phyloP scores from a whole-genome alignment of 2,888 invertebrate genomes.

The Synergus umbraculus region DNA sequence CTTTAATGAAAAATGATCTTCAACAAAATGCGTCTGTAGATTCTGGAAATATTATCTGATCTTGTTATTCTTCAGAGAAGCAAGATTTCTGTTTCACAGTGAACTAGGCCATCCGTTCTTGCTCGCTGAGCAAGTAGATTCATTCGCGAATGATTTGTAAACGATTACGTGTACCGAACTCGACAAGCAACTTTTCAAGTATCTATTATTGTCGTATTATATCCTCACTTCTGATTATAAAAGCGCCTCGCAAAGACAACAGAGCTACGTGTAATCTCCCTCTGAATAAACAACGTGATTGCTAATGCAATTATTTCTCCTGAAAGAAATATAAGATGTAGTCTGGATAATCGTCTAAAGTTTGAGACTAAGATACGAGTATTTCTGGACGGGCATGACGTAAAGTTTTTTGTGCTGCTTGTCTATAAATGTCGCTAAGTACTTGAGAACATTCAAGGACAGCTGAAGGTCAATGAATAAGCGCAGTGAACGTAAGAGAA shows the following conservation, averaged over 20 bases:
- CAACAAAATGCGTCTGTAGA: neutral
- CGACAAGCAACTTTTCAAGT: slow-evolving; percentile 21
- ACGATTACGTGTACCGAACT: slow-evolving; percentile 6
- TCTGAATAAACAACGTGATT: slow-evolving; percentile 26
- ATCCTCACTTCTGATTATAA: slow-evolving; percentile 2
- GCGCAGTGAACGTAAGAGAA: slow-evolving; percentile 2
- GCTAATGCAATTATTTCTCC: slow-evolving; percentile 22
- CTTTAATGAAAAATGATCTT: neutral
- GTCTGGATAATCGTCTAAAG: slow-evolving; percentile 6
- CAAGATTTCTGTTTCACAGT: neutral
- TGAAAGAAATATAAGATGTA: slow-evolving; percentile 8
- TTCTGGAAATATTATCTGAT: neutral
- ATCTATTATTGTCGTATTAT: slow-evolving; percentile 36
- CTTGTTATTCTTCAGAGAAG: neutral
- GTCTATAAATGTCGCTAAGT: slow-evolving; percentile 6
- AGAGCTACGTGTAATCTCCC: neutral
- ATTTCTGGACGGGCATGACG: slow-evolving; percentile 10
- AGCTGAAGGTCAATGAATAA: slow-evolving; percentile 29
- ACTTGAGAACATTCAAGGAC: slow-evolving; percentile 22
- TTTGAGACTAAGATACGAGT: slow-evolving; percentile 1
- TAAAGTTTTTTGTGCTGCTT: slow-evolving; percentile 13
- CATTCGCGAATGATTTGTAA: neutral
- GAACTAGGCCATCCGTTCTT: neutral
- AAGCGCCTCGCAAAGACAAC: slow-evolving; percentile 8
- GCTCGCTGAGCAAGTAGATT: slow-evolving; percentile 12